A percentile compares a stretch with the other conserved stretches of the same genome.
These are phyloP conservation scores for Neodiprion lecontei DNA, from an alignment of 1,140 invertebrate genomes.

Conservation along the genomic window DNA sequence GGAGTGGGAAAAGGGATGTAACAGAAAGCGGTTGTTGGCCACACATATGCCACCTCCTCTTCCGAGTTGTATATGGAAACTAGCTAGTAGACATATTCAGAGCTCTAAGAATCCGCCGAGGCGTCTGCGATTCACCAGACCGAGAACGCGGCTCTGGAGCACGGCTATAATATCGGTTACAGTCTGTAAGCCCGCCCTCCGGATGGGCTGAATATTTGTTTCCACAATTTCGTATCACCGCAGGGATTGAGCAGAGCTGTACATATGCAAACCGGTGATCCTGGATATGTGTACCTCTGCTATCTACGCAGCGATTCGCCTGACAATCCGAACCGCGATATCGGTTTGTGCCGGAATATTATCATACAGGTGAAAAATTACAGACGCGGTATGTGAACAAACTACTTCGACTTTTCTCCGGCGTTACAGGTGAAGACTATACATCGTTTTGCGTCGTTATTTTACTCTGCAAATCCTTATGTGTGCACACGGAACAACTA, in stretches of 20 bases:
- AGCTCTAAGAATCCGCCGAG: not conserved
- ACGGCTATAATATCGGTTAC: not conserved
- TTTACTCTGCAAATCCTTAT: no score
- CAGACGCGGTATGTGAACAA: no score
- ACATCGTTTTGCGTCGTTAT: no score
- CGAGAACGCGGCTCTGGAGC: not conserved
- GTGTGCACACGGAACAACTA: no score
- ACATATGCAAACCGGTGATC: not conserved
- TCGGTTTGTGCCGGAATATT: no score
- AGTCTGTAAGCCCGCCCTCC: not conserved
- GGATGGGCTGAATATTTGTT: slow-evolving; percentile 5
- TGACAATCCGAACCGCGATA: no score
- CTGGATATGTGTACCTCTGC: no score
- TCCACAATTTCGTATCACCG: not conserved
- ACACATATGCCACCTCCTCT: not conserved
- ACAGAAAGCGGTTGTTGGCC: not conserved
- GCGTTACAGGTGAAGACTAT: no score
- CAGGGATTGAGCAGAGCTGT: not conserved
- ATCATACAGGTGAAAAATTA: no score
- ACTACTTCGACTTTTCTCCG: no score
- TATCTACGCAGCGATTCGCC: no score
- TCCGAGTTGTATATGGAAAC: not conserved
- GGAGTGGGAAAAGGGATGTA: not conserved
- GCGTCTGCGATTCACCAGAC: not conserved
- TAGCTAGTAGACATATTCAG: not conserved